Conservation (phyloP, 2,797 vertebrate species). For the Columba guinea region DNA sequence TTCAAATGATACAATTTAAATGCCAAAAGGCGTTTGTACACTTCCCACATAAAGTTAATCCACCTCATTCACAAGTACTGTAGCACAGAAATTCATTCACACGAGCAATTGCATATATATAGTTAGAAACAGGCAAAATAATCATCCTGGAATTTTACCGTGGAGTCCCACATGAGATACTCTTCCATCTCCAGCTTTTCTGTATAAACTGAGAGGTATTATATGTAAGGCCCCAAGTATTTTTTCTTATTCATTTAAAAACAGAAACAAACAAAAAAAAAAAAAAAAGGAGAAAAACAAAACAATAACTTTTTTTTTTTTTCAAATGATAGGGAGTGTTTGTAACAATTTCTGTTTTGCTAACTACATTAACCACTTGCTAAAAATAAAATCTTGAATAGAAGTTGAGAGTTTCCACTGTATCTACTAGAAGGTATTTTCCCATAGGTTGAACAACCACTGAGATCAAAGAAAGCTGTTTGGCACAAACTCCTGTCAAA, state of each 20-base stretch:
- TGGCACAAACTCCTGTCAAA: constrained; percentile 99
- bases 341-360: not conserved
- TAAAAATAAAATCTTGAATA: not conserved
- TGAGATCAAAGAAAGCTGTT: constrained; percentile 97
- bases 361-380: not conserved
- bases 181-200: not conserved
- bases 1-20: not conserved
- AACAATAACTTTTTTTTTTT: not conserved
- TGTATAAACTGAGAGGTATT: not conserved
- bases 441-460: constrained; percentile 93
- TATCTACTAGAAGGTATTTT: not conserved
- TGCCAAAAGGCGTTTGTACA: not conserved
- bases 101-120: not conserved
- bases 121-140: not conserved
- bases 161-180: not conserved
- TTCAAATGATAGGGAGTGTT: not conserved
- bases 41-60: not conserved
- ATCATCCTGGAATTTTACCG: not conserved
- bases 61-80: not conserved
- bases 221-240: not conserved
- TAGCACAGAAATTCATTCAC: not conserved
- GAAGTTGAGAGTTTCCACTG: not conserved
- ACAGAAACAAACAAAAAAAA: not conserved
- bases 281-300: not conserved
- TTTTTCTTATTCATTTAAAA: not conserved